Evolutionary conservation across 2,113 vertebrate genomes (phyloP).

Genomic region (Alces alces): DNA sequence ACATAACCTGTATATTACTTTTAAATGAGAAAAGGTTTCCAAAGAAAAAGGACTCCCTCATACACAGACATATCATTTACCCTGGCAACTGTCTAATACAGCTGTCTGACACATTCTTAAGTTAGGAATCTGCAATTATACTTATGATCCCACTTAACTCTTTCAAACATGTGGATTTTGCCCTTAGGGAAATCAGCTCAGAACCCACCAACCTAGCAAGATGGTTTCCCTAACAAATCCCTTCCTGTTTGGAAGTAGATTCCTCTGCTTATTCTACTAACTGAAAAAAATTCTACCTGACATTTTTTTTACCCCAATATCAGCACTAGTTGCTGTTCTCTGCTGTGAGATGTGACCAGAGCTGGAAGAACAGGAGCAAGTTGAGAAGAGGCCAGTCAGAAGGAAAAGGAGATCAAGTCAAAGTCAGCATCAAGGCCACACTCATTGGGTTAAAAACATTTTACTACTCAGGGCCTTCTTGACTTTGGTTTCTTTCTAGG

Average conservation of each 20-base stretch:
- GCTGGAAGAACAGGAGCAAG: background rate
- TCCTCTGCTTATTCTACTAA: background rate
- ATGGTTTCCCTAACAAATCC: background rate
- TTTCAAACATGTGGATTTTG: slow-evolving; percentile 26
- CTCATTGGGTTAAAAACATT: background rate
- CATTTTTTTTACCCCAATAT: background rate
- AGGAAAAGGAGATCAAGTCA: background rate
- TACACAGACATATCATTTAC: background rate
- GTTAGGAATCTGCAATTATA: background rate
- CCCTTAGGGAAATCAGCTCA: background rate
- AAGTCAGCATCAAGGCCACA: background rate
- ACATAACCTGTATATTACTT: background rate
- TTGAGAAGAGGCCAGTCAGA: background rate
- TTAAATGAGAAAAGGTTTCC: background rate
- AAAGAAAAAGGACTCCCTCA: background rate
- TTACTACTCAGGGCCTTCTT: background rate
- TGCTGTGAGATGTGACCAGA: background rate
- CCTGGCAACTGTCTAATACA: background rate
- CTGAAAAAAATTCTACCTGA: background rate
- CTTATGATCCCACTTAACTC: background rate
- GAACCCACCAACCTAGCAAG: background rate
- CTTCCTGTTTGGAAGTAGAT: background rate
- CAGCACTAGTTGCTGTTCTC: background rate
- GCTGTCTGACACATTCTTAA: background rate
- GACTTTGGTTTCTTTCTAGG: background rate